Percentiles rank a stretch among this genome's conserved stretches.
Evolutionary conservation across 2,113 vertebrate species (phyloP).

Genomic region (Neogobius melanostomus): DNA sequence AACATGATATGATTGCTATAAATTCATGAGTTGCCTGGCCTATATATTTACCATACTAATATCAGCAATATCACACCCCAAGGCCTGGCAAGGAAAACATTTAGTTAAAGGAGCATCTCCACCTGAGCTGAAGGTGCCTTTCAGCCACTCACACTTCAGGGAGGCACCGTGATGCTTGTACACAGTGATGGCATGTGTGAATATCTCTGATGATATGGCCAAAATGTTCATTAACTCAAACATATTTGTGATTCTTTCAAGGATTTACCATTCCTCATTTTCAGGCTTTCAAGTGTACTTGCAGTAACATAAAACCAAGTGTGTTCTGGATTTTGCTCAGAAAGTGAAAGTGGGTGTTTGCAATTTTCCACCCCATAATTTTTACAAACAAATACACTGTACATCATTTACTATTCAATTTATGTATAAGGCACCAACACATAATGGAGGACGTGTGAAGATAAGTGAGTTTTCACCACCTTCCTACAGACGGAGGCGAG

Average conservation of each 20-base stretch:
- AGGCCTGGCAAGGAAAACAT: background rate
- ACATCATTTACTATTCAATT: background rate
- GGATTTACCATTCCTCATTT: no score
- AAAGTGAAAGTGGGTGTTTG: no score
- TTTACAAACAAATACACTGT: background rate
- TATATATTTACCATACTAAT: slow-evolving; percentile 5
- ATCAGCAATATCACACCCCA: background rate
- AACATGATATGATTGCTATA: background rate
- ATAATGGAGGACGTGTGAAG: slow-evolving; percentile 38
- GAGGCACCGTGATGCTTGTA: background rate
- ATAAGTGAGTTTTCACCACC: slow-evolving; percentile 53
- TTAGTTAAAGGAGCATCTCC: background rate
- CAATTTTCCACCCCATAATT: no score
- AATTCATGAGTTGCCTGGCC: slow-evolving; percentile 2
- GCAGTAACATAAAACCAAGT: no score
- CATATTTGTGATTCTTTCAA: no score
- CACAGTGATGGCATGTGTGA: background rate
- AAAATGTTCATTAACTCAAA: background rate
- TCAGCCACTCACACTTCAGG: background rate
- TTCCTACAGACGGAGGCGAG: slow-evolving; percentile 34
- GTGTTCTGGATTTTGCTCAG: no score
- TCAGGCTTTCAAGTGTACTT: no score
- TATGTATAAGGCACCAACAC: slow-evolving; percentile 32
- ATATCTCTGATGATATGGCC: background rate
- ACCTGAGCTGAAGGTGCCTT: background rate